Conservation (phyloP, 2,113 vertebrate genomes). For the Casuarius casuarius region DNA sequence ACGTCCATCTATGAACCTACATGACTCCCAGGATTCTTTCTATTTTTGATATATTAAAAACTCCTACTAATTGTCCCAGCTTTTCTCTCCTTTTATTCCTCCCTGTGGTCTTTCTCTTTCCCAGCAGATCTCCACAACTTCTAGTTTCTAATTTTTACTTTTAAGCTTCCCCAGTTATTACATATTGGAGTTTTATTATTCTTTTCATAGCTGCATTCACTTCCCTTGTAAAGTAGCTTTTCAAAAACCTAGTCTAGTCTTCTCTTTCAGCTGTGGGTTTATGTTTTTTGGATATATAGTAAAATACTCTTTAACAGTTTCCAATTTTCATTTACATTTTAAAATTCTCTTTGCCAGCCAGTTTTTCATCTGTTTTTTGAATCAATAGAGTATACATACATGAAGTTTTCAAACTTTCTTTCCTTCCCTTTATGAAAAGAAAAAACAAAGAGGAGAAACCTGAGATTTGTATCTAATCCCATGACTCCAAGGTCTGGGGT, state of each 20-base stretch:
- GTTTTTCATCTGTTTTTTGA: slow-evolving; percentile 21
- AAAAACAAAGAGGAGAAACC: slow-evolving; percentile 46
- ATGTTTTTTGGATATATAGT: neutral
- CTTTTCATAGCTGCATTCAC: neutral
- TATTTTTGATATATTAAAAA: neutral
- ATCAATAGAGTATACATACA: neutral
- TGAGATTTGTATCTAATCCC: slow-evolving; percentile 52
- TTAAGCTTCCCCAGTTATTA: neutral
- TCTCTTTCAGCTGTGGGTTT: neutral
- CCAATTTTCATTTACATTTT: neutral
- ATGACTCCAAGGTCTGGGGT: slow-evolving; percentile 18
- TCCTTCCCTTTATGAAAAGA: slow-evolving; percentile 17
- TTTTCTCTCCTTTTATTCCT: neutral
- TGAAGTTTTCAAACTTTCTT: slow-evolving; percentile 5
- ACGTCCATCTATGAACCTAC: neutral
- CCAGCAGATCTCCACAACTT: neutral
- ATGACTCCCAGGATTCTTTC: neutral
- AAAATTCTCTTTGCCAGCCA: neutral
- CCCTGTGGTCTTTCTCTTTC: neutral
- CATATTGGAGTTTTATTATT: neutral
- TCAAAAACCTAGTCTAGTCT: neutral
- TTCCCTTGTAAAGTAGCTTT: neutral
- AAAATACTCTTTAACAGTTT: neutral
- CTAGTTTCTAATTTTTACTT: neutral
- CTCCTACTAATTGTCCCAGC: neutral